phyloP scores from a whole-genome alignment of 2,888 invertebrate species.

The Drosophila monieri region DNA sequence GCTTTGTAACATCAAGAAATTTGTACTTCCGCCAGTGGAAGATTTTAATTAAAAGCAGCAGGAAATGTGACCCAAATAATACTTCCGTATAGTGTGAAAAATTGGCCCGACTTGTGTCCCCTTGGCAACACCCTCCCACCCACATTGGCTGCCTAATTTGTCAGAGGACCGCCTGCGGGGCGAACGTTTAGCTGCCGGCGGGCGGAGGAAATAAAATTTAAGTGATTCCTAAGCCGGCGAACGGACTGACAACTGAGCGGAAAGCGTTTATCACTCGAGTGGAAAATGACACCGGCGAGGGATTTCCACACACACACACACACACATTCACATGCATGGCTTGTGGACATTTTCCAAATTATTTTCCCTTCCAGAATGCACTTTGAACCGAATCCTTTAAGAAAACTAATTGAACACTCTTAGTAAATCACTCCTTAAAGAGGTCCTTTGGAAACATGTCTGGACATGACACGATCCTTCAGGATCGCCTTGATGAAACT shows the following conservation, averaged over 20 bases:
- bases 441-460: background rate
- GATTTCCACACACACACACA: background rate
- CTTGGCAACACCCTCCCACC: background rate
- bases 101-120: slow-evolving; percentile 45
- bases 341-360: background rate
- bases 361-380: background rate
- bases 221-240: slow-evolving; percentile 40
- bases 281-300: slow-evolving; percentile 34
- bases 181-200: slow-evolving; percentile 33
- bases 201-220: slow-evolving; percentile 28
- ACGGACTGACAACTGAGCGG: slow-evolving; percentile 28
- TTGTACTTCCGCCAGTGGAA: slow-evolving; percentile 72
- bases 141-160: slow-evolving; percentile 61
- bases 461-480: background rate
- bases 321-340: background rate
- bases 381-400: background rate
- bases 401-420: background rate
- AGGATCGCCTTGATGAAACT: slow-evolving; percentile 2
- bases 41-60: slow-evolving; percentile 79
- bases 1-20: slow-evolving; percentile 67
- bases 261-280: slow-evolving; percentile 37
- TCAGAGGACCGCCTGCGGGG: slow-evolving; percentile 36
- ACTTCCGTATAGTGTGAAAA: slow-evolving; percentile 79
- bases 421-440: background rate
- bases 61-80: slow-evolving; percentile 80